Percentiles rank a stretch among this genome's conserved stretches.
These are phyloP conservation scores for Bactericera cockerelli DNA, from an alignment of 1,140 invertebrate species.

Conservation along the genomic window DNA sequence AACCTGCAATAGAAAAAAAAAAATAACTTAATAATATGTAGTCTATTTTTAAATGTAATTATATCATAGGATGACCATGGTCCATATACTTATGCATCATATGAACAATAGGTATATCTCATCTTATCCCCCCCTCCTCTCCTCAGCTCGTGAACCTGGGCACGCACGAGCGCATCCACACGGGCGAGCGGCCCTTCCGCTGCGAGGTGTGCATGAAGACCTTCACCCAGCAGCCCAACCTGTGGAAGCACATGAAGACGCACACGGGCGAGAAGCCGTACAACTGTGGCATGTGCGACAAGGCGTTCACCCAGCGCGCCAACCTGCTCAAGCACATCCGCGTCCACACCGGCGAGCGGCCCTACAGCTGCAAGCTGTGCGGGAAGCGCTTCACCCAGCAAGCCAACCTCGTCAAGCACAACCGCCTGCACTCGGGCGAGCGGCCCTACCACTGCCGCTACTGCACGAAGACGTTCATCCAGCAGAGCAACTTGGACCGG, in stretches of 20 bases:
- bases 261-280: slow-evolving; percentile 29
- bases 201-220: slow-evolving; percentile 27
- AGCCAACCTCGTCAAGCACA: slow-evolving; percentile 32
- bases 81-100: too few species aligned
- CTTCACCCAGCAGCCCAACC: slow-evolving; percentile 27
- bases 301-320: slow-evolving; percentile 49
- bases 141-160: slow-evolving; percentile 14
- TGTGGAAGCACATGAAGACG: slow-evolving; percentile 15
- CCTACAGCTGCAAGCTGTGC: slow-evolving; percentile 41
- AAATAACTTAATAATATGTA: too few species aligned
- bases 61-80: too few species aligned
- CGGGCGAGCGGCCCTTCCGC: slow-evolving; percentile 28
- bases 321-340: slow-evolving; percentile 52
- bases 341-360: slow-evolving; percentile 50
- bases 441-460: slow-evolving; percentile 43
- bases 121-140: too few species aligned
- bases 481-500: slow-evolving; percentile 45
- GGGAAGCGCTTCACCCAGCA: slow-evolving; percentile 41
- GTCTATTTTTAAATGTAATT: too few species aligned
- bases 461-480: slow-evolving; percentile 45
- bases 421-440: slow-evolving; percentile 41
- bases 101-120: too few species aligned
- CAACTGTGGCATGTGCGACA: slow-evolving; percentile 47
- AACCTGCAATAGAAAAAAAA: too few species aligned
- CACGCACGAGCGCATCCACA: slow-evolving; percentile 31